A percentile compares a stretch with the other conserved stretches of the same genome.
Evolutionary conservation across 2,888 invertebrate genomes (phyloP).

Genomic region (Acleris holmiana): DNA sequence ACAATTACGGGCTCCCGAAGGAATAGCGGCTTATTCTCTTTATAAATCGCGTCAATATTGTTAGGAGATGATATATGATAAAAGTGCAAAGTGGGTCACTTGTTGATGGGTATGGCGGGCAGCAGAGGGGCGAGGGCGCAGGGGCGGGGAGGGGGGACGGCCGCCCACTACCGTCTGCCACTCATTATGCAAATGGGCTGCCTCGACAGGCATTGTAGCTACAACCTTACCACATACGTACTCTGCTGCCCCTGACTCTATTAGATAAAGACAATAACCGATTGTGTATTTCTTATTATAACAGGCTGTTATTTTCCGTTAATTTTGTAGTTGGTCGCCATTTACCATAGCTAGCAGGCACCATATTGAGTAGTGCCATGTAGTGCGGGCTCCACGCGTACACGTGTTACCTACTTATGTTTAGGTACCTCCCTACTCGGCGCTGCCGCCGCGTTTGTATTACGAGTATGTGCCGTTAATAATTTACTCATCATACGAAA

Average conservation of each 20-base stretch:
- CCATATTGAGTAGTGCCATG: too few species aligned
- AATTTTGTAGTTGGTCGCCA: not conserved
- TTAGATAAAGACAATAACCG: constrained; percentile 22
- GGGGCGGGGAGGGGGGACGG: constrained; percentile 36
- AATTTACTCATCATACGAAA: constrained; percentile 28
- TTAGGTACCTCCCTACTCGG: too few species aligned
- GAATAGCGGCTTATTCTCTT: constrained; percentile 11
- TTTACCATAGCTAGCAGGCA: not conserved
- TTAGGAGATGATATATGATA: constrained; percentile 48
- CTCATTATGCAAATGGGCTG: constrained; percentile 75
- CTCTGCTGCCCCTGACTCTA: constrained; percentile 22
- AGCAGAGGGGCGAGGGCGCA: constrained; percentile 43
- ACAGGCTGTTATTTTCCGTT: not conserved
- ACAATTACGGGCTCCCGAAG: constrained; percentile 23
- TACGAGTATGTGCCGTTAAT: constrained; percentile 24
- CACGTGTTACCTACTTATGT: too few species aligned
- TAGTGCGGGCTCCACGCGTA: too few species aligned
- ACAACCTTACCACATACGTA: constrained; percentile 16
- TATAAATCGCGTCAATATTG: constrained; percentile 33
- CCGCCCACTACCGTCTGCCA: constrained; percentile 47
- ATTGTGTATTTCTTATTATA: constrained; percentile 24
- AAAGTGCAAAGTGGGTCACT: constrained; percentile 61
- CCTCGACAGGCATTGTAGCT: constrained; percentile 40
- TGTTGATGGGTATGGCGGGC: constrained; percentile 46
- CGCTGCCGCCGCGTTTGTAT: not conserved